Percentiles rank a stretch among this genome's conserved stretches.
Conservation (phyloP, 2,888 invertebrate species). For the Lepidocyrtinus sp. region DNA sequence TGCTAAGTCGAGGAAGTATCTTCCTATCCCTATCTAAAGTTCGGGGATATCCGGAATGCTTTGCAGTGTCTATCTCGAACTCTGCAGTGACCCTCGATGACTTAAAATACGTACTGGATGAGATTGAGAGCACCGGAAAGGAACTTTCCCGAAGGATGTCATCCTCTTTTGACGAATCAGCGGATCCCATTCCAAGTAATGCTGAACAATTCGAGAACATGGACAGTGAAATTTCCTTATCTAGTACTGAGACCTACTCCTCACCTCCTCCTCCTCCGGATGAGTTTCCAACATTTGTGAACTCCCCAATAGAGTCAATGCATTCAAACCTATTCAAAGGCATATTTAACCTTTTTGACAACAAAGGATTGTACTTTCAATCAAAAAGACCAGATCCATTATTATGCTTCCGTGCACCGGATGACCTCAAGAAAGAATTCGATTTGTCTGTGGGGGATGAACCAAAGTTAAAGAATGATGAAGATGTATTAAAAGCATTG, state of each 20-base stretch:
- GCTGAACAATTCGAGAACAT: no score
- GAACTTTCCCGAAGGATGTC: background rate
- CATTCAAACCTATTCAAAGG: constrained; percentile 13
- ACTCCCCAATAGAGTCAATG: background rate
- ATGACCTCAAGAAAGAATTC: constrained; percentile 23
- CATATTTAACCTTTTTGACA: background rate
- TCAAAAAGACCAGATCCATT: constrained; percentile 16
- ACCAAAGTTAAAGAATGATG: constrained; percentile 7
- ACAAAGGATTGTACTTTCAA: constrained; percentile 34
- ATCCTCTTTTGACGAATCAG: no score
- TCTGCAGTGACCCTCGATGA: constrained; percentile 37
- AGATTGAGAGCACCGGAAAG: constrained; percentile 39
- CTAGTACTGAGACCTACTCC: background rate
- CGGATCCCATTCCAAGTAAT: no score
- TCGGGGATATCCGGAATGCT: constrained; percentile 23
- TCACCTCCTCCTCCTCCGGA: constrained; percentile 19
- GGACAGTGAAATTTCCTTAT: no score
- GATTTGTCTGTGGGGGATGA: constrained; percentile 29
- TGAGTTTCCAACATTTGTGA: background rate
- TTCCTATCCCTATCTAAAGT: constrained; percentile 16
- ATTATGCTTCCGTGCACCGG: constrained; percentile 23
- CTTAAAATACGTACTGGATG: constrained; percentile 46
- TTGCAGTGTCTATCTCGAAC: constrained; percentile 44
- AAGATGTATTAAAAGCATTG: constrained; percentile 20
- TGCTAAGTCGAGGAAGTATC: constrained; percentile 23